These are phyloP conservation scores for Sander vitreus DNA, from an alignment of 2,113 vertebrate species.

Conservation along the genomic window DNA sequence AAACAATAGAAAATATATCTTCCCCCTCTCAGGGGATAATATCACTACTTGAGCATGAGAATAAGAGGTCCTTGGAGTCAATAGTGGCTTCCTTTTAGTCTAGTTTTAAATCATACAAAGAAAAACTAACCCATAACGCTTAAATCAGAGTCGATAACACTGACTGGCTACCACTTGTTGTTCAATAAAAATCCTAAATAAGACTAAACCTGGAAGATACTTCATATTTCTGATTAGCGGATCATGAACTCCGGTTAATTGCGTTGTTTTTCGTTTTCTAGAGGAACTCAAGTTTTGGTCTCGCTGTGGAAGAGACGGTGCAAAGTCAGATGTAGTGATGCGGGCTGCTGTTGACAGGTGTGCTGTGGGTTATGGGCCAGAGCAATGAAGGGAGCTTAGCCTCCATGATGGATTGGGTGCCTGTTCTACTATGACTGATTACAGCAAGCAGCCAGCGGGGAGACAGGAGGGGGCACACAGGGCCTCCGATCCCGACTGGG, in stretches of 20 bases:
- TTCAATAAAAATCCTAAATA: neutral
- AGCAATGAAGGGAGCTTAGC: conserved; percentile 71
- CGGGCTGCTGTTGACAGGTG: conserved; percentile 50
- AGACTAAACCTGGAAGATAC: neutral
- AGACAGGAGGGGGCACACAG: conserved; percentile 47
- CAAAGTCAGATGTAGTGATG: conserved; percentile 66
- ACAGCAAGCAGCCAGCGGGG: conserved; percentile 65
- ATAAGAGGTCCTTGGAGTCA: neutral
- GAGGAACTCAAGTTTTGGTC: conserved; percentile 49
- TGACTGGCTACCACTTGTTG: neutral
- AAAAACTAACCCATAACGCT: neutral
- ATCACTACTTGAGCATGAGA: neutral
- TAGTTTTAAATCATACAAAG: neutral
- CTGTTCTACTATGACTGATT: conserved; percentile 73
- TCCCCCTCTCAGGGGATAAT: neutral
- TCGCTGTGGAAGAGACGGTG: conserved; percentile 33
- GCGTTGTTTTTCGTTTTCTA: neutral
- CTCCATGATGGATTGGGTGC: conserved; percentile 72
- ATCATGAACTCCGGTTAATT: neutral
- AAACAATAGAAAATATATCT: too few species aligned
- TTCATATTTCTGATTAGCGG: neutral
- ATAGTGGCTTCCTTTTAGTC: neutral
- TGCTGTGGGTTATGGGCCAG: conserved; percentile 56
- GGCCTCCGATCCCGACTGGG: conserved; percentile 49
- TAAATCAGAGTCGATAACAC: neutral